Base-by-base conservation (phyloP, 2,797 vertebrate genomes). In the Chiloscyllium punctatum region DNA sequence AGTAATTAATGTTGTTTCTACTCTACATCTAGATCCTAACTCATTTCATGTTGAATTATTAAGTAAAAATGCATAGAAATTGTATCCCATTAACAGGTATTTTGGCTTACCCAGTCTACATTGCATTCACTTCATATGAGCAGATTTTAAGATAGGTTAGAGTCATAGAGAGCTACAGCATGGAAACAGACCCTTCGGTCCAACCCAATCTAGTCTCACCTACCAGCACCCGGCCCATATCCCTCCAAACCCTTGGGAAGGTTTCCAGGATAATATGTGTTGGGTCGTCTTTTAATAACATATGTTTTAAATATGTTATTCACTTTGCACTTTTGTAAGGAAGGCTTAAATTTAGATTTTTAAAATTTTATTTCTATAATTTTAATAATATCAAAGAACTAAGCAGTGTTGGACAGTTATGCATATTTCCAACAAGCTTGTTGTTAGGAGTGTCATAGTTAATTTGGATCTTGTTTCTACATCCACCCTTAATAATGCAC, bases 1-100 rank as follows among this genome's bases (percentile, higher is more conserved):
- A 33, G 48, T 74, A 74, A 74, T 95, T 72, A 74, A 77, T 42
- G 30, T 95, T 94, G 69, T 51, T 95, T 53, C 94, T 53, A 57
- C 71, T 77, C 68, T 23, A 2, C 53, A 95, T 72, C 94, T 74
- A 51, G n/a, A 6, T 42, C 23, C 21, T n/a, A 91, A 92, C 90
- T 91, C n/a, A 66, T 42, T 92, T 92, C 90, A 66, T 27, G 6
- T 92, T 69, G 90, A 42, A 66, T 91, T 66, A 66, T 68, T 37
- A 25, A 1, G n/a, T 68, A 2, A 16, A 68, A 92, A 37, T 68
- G 37, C 62, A 25, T 23, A 8, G 87, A 37, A 91, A 66, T 68
- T 92, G 16, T 18, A 92, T 69, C n/a, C n/a, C 0, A 1, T 2
- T n/a, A 79, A n/a, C 74, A 15, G 33, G 30, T 11, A 3, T 9